A percentile compares a stretch with the other conserved stretches of the same genome.
phyloP scores from a whole-genome alignment of 2,113 vertebrate genomes.

The Buteo buteo region DNA sequence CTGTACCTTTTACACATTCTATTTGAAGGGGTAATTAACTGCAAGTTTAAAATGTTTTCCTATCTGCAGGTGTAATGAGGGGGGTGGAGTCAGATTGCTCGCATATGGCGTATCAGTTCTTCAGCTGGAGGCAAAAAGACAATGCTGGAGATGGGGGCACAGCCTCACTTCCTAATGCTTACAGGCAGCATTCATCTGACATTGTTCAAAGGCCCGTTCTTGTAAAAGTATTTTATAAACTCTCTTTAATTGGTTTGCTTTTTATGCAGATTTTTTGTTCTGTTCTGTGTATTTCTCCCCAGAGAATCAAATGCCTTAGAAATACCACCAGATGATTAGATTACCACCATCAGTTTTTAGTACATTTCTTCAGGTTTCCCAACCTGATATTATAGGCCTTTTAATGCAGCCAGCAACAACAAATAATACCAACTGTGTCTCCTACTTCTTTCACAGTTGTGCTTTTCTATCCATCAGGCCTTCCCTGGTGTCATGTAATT shows the following conservation, averaged over 20 bases:
- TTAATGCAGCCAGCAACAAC: background rate
- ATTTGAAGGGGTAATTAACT: conserved; percentile 51
- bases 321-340: background rate
- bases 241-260: background rate
- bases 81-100: background rate
- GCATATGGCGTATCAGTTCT: background rate
- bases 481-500: background rate
- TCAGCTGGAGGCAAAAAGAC: background rate
- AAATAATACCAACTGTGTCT: background rate
- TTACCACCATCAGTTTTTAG: background rate
- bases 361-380: background rate
- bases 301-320: background rate
- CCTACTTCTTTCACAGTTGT: background rate
- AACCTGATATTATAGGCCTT: background rate
- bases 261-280: background rate
- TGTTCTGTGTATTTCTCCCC: background rate
- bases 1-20: conserved; percentile 23
- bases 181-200: background rate
- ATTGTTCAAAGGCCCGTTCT: background rate
- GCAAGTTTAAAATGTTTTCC: conserved; percentile 23
- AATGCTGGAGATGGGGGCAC: background rate
- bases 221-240: background rate
- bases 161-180: background rate
- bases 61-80: background rate
- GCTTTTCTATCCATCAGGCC: background rate